Percentiles rank a stretch among this genome's conserved stretches.
These are phyloP conservation scores for Urocolius indicus DNA, from an alignment of 2,113 vertebrate genomes.

Conservation along the genomic window DNA sequence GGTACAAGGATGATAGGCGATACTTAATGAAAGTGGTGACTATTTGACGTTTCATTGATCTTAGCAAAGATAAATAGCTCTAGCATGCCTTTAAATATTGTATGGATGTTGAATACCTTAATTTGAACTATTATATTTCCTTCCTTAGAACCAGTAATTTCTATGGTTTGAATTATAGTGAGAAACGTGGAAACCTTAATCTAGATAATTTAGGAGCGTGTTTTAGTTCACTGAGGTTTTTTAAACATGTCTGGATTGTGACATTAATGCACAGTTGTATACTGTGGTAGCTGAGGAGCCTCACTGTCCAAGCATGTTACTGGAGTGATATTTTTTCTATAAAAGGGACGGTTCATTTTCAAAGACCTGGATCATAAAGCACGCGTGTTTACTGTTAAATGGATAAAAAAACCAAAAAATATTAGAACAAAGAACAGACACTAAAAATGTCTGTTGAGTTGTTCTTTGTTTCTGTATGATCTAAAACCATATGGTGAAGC, in stretches of 20 bases:
- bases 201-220: background rate
- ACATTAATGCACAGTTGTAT: background rate
- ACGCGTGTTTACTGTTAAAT: background rate
- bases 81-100: background rate
- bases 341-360: background rate
- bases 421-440: background rate
- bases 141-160: background rate
- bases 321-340: background rate
- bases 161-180: background rate
- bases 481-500: background rate
- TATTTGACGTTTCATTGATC: background rate
- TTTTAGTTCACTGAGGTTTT: background rate
- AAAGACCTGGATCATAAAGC: background rate
- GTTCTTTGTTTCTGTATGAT: background rate
- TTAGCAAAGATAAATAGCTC: background rate
- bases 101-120: background rate
- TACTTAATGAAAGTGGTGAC: background rate
- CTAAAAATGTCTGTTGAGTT: background rate
- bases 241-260: background rate
- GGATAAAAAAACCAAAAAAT: background rate
- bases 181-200: background rate
- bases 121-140: background rate
- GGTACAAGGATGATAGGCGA: background rate
- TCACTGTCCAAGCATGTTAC: background rate
- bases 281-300: background rate